Conservation (phyloP, 2,113 vertebrate genomes). For the Sebastes schlegelii region DNA sequence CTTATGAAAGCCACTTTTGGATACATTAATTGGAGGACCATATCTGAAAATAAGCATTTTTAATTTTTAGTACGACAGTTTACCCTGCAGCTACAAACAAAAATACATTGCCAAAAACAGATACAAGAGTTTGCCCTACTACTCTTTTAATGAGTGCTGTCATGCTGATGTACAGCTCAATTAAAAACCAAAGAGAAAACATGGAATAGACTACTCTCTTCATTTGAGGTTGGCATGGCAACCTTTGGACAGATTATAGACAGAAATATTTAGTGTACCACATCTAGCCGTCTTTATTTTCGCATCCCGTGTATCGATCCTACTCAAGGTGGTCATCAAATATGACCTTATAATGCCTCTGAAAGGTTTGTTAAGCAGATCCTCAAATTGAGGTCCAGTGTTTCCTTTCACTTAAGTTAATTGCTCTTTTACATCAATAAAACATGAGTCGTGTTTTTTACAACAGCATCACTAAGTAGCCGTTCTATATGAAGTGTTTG, state of each 20-base stretch:
- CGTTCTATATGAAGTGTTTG: conserved; percentile 74
- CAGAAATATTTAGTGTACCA: neutral
- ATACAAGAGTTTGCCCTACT: neutral
- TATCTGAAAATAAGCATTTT: neutral
- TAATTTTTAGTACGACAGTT: neutral
- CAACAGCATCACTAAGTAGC: conserved; percentile 65
- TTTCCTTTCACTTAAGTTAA: conserved; percentile 37
- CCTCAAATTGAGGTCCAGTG: conserved; percentile 17
- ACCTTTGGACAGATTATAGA: neutral
- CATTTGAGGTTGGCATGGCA: neutral
- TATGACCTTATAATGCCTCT: conserved; percentile 7
- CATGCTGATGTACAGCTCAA: conserved; percentile 17
- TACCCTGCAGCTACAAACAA: conserved; percentile 1
- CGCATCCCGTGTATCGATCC: conserved; percentile 12
- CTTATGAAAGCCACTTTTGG: neutral
- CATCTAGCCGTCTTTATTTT: conserved; percentile 15
- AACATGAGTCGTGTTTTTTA: conserved; percentile 27
- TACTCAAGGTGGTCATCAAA: conserved; percentile 11
- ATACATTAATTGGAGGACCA: neutral
- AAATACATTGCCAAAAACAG: neutral
- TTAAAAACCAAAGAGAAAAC: conserved; percentile 16
- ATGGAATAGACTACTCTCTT: neutral
- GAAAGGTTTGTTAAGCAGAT: conserved; percentile 25
- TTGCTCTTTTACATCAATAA: conserved; percentile 20
- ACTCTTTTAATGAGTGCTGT: conserved; percentile 1